phyloP scores from a whole-genome alignment of 1,140 invertebrate genomes.

The Temnothorax longispinosus region DNA sequence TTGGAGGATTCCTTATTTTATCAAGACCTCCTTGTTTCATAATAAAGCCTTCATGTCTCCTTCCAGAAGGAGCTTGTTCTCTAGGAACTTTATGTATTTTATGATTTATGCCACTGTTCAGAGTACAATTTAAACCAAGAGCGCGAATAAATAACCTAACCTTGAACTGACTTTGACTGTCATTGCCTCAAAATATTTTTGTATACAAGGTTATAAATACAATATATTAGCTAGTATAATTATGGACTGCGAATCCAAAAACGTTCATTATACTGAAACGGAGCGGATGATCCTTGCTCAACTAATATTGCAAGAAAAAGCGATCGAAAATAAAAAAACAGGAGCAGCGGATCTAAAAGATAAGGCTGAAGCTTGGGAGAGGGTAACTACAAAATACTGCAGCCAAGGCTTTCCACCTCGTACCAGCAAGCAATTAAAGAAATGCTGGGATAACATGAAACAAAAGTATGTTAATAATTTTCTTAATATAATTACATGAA shows the following conservation, averaged over 20 bases:
- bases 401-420: not conserved
- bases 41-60: not conserved
- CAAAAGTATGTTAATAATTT: not conserved
- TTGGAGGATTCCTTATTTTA: not conserved
- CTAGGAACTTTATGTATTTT: not conserved
- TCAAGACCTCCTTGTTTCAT: not conserved
- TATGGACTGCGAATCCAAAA: not conserved
- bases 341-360: not conserved
- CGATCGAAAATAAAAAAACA: not conserved
- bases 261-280: not conserved
- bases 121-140: too few relatives aligned
- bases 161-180: too few relatives aligned
- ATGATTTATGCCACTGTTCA: too few relatives aligned
- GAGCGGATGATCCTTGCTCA: not conserved
- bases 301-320: not conserved
- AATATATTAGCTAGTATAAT: not conserved
- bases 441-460: conserved; percentile 19
- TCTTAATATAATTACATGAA: too few relatives aligned
- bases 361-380: not conserved
- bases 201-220: not conserved
- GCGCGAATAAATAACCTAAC: too few relatives aligned
- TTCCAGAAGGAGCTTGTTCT: not conserved
- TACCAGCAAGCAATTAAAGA: not conserved
- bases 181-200: too few relatives aligned
- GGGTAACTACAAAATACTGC: too few relatives aligned